Evolutionary conservation across 2,797 vertebrate species (phyloP).

Genomic region (Semaprochilodus insignis): DNA sequence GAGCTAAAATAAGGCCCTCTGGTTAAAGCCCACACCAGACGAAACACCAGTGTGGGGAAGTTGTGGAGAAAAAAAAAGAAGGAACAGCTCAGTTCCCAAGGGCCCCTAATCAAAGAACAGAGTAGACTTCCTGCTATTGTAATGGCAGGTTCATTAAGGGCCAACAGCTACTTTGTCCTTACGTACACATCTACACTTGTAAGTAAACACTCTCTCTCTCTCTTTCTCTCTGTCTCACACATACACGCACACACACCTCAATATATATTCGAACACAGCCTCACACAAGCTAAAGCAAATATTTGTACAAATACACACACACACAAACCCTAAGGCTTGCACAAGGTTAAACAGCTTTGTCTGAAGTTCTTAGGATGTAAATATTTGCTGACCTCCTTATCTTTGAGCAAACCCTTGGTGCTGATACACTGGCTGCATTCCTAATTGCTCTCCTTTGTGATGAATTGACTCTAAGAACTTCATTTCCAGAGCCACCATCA

Average conservation of each 20-base stretch:
- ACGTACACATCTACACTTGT: conserved; percentile 46
- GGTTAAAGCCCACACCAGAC: conserved; percentile 31
- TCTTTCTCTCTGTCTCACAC: not conserved
- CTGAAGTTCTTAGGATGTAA: conserved; percentile 44
- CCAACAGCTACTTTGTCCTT: conserved; percentile 42
- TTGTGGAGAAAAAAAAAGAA: conserved; percentile 36
- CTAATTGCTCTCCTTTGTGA: conserved; percentile 32
- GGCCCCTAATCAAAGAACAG: conserved; percentile 58
- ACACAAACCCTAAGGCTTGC: conserved; percentile 13
- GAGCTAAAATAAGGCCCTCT: conserved; percentile 30
- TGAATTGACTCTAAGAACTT: not conserved
- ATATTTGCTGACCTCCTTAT: conserved; percentile 53
- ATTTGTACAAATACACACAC: conserved; percentile 26
- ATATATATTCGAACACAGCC: not conserved
- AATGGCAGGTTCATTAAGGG: conserved; percentile 55
- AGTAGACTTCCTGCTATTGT: conserved; percentile 61
- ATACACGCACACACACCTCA: conserved; percentile 4
- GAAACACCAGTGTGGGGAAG: conserved; percentile 44
- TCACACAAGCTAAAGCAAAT: conserved; percentile 35
- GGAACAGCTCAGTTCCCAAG: conserved; percentile 51
- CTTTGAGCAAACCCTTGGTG: conserved; percentile 37
- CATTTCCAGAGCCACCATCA: conserved; percentile 10
- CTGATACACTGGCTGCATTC: conserved; percentile 33
- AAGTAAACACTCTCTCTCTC: conserved; percentile 9
- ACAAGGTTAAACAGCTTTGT: conserved; percentile 45